Conservation (phyloP, 2,113 vertebrate species). For the Entomyzon cyanotis region DNA sequence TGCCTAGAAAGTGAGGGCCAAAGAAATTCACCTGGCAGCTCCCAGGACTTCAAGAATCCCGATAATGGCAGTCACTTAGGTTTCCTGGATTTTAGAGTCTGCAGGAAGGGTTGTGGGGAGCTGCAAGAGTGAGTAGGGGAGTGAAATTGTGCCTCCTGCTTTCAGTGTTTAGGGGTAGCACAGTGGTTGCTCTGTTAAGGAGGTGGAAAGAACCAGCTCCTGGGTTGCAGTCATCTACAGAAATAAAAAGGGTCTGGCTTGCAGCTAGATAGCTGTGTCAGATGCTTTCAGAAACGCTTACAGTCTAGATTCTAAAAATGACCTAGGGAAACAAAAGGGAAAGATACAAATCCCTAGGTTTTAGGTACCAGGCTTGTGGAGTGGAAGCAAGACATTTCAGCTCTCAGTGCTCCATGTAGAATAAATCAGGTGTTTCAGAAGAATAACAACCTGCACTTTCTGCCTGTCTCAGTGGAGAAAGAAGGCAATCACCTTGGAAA, state of each 20-base stretch:
- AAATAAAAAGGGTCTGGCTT: not conserved
- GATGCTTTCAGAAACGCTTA: not conserved
- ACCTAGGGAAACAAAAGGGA: not conserved
- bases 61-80: accelerated
- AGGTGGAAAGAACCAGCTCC: not conserved
- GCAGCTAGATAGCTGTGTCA: not conserved
- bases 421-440: not conserved
- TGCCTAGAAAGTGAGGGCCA: not conserved
- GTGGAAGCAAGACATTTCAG: not conserved
- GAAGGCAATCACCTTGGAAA: not conserved
- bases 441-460: not conserved
- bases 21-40: not conserved
- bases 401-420: not conserved
- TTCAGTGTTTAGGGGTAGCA: not conserved
- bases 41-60: not conserved
- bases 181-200: not conserved
- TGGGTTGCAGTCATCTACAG: not conserved
- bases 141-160: not conserved
- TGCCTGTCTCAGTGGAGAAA: not conserved
- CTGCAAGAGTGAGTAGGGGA: not conserved
- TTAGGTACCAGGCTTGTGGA: not conserved
- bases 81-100: not conserved
- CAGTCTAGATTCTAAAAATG: not conserved
- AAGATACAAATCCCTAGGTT: not conserved
- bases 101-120: not conserved